Evolutionary conservation across 23 tunicate genomes (phyloP).

Genomic region (Trididemnum clinides): DNA sequence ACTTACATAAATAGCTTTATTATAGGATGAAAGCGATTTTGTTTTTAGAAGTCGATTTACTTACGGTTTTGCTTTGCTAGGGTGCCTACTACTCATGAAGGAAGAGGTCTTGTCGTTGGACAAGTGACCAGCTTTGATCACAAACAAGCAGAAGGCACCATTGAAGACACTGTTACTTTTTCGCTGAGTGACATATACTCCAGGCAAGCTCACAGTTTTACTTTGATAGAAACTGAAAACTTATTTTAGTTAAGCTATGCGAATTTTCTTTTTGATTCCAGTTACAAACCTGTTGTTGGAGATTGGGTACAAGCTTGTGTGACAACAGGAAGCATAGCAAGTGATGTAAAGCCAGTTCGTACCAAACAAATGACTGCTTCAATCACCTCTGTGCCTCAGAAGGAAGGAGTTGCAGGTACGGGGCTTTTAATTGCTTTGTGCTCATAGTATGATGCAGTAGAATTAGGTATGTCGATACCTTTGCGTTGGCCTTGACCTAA

Average conservation of each 20-base stretch:
- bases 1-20: too few species aligned
- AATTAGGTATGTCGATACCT: too few species aligned
- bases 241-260: too few species aligned
- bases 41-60: neutral
- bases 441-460: too few species aligned
- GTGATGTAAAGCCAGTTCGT: slow-evolving; percentile 51
- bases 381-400: slow-evolving; percentile 12
- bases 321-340: slow-evolving; percentile 27
- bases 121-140: slow-evolving; percentile 4
- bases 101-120: slow-evolving; percentile 45
- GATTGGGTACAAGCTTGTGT: slow-evolving; percentile 82
- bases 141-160: slow-evolving; percentile 21
- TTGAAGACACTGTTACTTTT: slow-evolving; percentile 37
- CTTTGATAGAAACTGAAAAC: too few species aligned
- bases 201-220: too few species aligned
- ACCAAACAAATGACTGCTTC: slow-evolving; percentile 49
- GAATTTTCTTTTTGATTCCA: too few species aligned
- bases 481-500: too few species aligned
- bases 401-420: neutral
- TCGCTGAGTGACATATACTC: neutral
- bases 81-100: slow-evolving; percentile 44
- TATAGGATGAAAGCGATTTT: neutral
- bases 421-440: neutral
- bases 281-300: slow-evolving; percentile 47
- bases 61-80: neutral